phyloP scores from a whole-genome alignment of 2,888 invertebrate species.

The Steinernema scapterisci region DNA sequence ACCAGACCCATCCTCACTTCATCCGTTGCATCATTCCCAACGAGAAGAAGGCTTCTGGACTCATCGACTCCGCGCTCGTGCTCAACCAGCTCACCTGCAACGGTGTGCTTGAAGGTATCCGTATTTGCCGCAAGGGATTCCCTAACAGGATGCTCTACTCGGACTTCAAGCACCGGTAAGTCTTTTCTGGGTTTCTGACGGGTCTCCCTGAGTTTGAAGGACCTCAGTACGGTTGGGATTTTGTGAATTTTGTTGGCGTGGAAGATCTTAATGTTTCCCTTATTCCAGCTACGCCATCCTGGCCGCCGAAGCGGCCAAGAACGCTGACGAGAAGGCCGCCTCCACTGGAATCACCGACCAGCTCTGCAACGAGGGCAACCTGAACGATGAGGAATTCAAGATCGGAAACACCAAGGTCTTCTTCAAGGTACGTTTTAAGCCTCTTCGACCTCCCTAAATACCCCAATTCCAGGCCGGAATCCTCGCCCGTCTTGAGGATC shows the following conservation, averaged over 20 bases:
- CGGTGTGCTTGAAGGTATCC: constrained; percentile 99
- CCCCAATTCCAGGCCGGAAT: constrained; percentile 81
- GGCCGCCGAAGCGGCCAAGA: constrained; percentile 81
- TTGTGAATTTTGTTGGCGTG: neutral
- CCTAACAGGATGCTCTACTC: constrained; percentile 99
- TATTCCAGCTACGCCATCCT: constrained; percentile 84
- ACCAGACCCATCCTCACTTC: constrained; percentile 97
- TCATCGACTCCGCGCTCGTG: constrained; percentile 96
- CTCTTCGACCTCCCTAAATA: too few relatives aligned
- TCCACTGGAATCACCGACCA: constrained; percentile 62
- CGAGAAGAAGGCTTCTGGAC: constrained; percentile 74
- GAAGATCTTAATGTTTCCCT: neutral
- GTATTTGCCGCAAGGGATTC: constrained; percentile 99
- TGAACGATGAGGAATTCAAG: constrained; percentile 71
- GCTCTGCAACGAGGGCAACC: constrained; percentile 54
- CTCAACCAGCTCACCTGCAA: constrained; percentile 99
- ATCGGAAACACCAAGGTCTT: constrained; percentile 75
- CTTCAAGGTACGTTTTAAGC: constrained; percentile 80
- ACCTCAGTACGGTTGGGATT: neutral
- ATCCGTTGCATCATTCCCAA: constrained; percentile 99
- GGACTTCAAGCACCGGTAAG: constrained; percentile 98
- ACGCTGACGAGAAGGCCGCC: constrained; percentile 72
- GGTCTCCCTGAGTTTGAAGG: neutral
- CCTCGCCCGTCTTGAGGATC: constrained; percentile 99
- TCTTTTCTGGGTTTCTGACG: too few relatives aligned